phyloP scores from a whole-genome alignment of 2,113 vertebrate genomes.

The Edolisoma coerulescens region DNA sequence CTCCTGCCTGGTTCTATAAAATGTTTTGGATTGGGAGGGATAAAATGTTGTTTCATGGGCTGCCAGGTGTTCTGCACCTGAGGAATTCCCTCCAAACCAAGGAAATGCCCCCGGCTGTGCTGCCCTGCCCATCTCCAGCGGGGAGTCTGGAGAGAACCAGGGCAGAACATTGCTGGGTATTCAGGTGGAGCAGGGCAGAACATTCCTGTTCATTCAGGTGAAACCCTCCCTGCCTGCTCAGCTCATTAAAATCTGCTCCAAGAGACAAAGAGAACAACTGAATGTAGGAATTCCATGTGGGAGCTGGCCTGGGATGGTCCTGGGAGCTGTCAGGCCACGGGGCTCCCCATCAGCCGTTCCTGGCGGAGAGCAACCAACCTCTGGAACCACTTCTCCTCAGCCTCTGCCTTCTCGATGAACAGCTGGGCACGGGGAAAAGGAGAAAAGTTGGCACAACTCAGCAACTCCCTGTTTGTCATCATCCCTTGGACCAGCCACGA shows the following conservation, averaged over 20 bases:
- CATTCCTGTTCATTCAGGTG: neutral
- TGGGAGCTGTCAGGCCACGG: conserved; percentile 76
- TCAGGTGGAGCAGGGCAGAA: neutral
- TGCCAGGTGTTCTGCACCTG: neutral
- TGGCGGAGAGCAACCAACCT: conserved; percentile 87
- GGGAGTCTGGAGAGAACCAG: neutral
- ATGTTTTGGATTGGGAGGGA: neutral
- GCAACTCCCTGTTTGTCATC: fast-evolving
- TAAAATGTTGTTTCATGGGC: neutral
- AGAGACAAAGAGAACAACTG: neutral
- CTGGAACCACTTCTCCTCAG: conserved; percentile 91
- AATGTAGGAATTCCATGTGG: neutral
- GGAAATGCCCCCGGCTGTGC: neutral
- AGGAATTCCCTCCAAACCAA: neutral
- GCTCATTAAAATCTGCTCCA: neutral
- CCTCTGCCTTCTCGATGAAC: conserved; percentile 89
- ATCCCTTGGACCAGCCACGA: fast-evolving
- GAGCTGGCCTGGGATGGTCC: neutral
- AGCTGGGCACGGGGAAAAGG: conserved; percentile 69
- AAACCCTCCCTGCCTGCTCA: neutral
- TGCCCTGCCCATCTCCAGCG: neutral
- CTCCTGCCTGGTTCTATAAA: fast-evolving
- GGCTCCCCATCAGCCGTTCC: conserved; percentile 93
- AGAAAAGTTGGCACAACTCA: neutral
- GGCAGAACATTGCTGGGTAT: neutral